phyloP scores from a whole-genome alignment of 2,113 vertebrate species.

The Panurus biarmicus region DNA sequence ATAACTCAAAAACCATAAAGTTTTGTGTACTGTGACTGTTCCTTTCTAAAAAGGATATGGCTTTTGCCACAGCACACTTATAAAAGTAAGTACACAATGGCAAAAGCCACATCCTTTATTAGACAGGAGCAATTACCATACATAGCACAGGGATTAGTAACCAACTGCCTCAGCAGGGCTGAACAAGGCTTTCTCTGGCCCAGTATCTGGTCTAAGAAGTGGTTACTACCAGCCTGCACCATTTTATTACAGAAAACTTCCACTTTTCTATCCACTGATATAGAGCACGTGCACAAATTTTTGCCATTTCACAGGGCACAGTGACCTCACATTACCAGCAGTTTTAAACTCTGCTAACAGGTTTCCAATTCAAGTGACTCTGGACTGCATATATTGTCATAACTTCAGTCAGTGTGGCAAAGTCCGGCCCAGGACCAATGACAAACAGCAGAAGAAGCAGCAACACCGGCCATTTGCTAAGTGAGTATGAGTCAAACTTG shows the following conservation, averaged over 20 bases:
- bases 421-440: neutral
- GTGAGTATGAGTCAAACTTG: neutral
- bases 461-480: neutral
- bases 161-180: neutral
- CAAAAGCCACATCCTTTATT: neutral
- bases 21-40: neutral
- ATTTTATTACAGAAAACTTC: neutral
- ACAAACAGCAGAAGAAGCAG: neutral
- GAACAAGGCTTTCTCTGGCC: neutral
- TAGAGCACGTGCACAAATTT: fast-evolving
- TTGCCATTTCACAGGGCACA: neutral
- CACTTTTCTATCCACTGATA: neutral
- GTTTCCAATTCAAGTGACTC: neutral
- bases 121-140: neutral
- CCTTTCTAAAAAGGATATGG: neutral
- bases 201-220: neutral
- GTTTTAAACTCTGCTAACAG: neutral
- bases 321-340: neutral
- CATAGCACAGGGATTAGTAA: neutral
- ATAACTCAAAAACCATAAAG: neutral
- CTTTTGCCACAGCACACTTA: neutral
- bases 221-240: neutral
- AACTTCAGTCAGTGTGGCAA: neutral
- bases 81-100: neutral
- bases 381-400: fast-evolving